phyloP scores from a whole-genome alignment of 1,140 invertebrate species.

The Aphaenogaster rudis region DNA sequence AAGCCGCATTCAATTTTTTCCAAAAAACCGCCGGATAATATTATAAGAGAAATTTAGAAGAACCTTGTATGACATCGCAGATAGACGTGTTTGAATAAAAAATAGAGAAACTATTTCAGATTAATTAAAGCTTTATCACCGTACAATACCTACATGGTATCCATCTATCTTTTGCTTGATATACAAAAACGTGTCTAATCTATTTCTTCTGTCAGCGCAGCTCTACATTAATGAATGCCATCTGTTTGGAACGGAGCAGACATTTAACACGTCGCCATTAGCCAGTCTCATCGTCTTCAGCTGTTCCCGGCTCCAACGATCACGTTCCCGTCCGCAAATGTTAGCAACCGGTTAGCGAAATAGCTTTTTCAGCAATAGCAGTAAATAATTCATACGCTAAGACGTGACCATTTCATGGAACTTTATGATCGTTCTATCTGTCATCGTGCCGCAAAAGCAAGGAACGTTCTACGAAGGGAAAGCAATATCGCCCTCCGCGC shows the following conservation, averaged over 20 bases:
- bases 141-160: not conserved
- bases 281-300: not conserved
- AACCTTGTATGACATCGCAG: not conserved
- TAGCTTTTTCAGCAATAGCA: not conserved
- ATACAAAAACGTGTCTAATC: constrained; percentile 39
- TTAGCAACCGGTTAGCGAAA: not conserved
- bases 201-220: constrained; percentile 44
- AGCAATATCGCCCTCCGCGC: constrained; percentile 45
- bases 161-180: not conserved
- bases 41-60: not conserved
- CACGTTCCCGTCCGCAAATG: not conserved
- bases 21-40: not conserved
- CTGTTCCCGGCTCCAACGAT: not conserved
- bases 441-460: not conserved
- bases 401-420: not conserved
- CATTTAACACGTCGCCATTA: constrained; percentile 16
- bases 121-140: constrained; percentile 32
- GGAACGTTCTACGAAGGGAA: constrained; percentile 15
- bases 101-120: constrained; percentile 9
- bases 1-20: not conserved
- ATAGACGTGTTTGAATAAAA: not conserved
- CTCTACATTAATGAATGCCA: constrained; percentile 45
- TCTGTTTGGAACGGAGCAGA: not conserved
- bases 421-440: constrained; percentile 38
- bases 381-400: constrained; percentile 49